Base-by-base conservation (phyloP, 2,113 vertebrate genomes). In the Etia nguti region DNA sequence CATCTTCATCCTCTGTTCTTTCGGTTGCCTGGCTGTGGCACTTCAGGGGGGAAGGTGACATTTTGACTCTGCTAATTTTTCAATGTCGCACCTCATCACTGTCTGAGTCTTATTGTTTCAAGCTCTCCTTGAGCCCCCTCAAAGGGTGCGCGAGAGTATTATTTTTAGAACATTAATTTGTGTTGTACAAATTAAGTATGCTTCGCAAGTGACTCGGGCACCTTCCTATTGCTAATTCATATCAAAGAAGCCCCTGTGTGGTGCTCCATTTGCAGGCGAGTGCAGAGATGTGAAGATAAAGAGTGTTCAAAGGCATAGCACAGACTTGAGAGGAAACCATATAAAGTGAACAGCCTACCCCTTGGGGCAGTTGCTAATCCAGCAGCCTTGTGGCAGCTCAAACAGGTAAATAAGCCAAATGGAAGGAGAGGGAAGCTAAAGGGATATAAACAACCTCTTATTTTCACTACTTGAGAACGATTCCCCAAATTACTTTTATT, bases 281-380 rank as follows among this genome's bases (percentile, higher is more conserved):
- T 16, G 26, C 62, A 82, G 80, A 93, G 91, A 94, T 94, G 85
- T 87, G 87, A 83, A 89, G 93, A 95, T 94, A 92, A 87, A 80
- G 84, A 20, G 81, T 82, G 93, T 95, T 96, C 90, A 96, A 94
- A 94, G 93, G 84, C 86, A 90, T 5, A 84, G 68, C 79, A 36
- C 84, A 92, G 87, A 95, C 92, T 92, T 94, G 55, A 90, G 88
- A 92, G 91, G 85, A 79, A 86, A 48, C 4, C 89, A 94, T 93
- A 55, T 11, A 83, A 91, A 91, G 88, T 87, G 68, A 92, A 83
- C 92, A 84, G 88, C 48, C n/a, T 82, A 29, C 81, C 65, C 86
- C 84, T 85, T 13, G 31, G 68, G 89, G 29, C n/a, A 80, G 36
- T 10, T 50, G 54, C 80, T 90, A 88, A 94, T 92, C 87, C 88